A percentile compares a stretch with the other conserved stretches of the same genome.
Conservation (phyloP, 1,140 invertebrate species). For the Leucophenga varia region DNA sequence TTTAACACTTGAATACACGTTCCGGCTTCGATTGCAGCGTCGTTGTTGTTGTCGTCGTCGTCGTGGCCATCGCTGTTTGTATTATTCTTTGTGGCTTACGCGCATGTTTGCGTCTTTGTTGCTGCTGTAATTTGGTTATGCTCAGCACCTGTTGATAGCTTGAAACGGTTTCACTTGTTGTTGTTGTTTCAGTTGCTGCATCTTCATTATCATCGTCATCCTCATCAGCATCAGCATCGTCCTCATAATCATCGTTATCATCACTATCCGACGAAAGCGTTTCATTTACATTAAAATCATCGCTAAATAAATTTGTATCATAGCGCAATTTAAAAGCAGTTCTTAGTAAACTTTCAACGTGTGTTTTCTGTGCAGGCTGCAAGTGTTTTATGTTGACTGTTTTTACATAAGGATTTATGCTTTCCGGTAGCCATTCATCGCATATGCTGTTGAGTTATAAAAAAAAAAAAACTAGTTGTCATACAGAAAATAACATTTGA, state of each 20-base stretch:
- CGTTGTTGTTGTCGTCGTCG: neutral
- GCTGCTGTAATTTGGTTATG: slow-evolving; percentile 47
- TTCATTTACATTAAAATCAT: slow-evolving; percentile 38
- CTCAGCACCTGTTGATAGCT: slow-evolving; percentile 49
- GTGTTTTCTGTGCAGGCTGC: slow-evolving; percentile 44
- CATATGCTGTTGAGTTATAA: slow-evolving; percentile 28
- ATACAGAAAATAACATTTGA: neutral
- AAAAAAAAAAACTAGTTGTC: slow-evolving; percentile 4
- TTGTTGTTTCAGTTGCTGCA: slow-evolving; percentile 24
- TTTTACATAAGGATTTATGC: slow-evolving; percentile 38
- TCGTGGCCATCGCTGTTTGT: slow-evolving; percentile 20
- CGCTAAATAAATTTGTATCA: slow-evolving; percentile 44
- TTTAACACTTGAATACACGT: no score
- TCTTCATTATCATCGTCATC: slow-evolving; percentile 9
- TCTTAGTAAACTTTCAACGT: slow-evolving; percentile 42
- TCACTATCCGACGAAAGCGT: slow-evolving; percentile 16
- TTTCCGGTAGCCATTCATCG: slow-evolving; percentile 50
- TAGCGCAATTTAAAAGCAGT: slow-evolving; percentile 46
- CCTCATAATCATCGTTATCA: slow-evolving; percentile 1
- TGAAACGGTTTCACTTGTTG: slow-evolving; percentile 40
- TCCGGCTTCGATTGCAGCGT: no score
- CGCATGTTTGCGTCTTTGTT: slow-evolving; percentile 47
- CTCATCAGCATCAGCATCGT: neutral
- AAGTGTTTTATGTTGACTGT: slow-evolving; percentile 50
- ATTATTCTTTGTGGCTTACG: slow-evolving; percentile 39